These are phyloP conservation scores for Horisme vitalbata DNA, from an alignment of 2,888 invertebrate species.

Conservation along the genomic window DNA sequence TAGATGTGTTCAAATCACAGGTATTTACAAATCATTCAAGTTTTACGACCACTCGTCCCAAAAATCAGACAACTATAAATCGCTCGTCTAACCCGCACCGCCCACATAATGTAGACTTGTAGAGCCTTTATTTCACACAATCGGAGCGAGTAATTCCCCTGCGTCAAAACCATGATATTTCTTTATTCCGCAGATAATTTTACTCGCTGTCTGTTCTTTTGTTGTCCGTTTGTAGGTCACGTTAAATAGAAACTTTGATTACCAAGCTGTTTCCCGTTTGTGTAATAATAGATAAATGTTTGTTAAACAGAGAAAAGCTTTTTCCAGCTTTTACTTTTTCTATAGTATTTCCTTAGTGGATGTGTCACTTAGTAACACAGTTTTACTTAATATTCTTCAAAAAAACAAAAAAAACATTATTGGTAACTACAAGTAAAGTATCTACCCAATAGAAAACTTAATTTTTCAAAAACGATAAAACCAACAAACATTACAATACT, in stretches of 20 bases:
- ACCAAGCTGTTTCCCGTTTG: background rate
- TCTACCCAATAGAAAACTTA: constrained; percentile 5
- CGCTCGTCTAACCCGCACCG: constrained; percentile 4
- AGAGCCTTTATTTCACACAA: constrained; percentile 26
- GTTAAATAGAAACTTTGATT: constrained; percentile 21
- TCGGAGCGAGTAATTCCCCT: constrained; percentile 24
- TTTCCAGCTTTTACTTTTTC: too few species aligned
- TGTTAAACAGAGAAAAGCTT: too few species aligned
- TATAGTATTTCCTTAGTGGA: too few species aligned
- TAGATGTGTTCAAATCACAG: too few species aligned
- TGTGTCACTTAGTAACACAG: too few species aligned
- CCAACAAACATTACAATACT: constrained; percentile 23
- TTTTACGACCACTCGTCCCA: too few species aligned
- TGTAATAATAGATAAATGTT: background rate
- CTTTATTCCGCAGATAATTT: constrained; percentile 34
- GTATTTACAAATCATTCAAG: too few species aligned
- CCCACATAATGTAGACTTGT: constrained; percentile 19
- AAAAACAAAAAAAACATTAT: too few species aligned
- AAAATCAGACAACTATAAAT: too few species aligned
- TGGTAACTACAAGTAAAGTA: too few species aligned
- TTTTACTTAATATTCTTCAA: too few species aligned
- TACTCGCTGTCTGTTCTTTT: constrained; percentile 25
- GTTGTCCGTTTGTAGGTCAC: constrained; percentile 32
- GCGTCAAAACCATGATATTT: constrained; percentile 44
- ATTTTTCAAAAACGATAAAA: constrained; percentile 30